Evolutionary conservation across 2,113 vertebrate genomes (phyloP).

Genomic region (Sturnira hondurensis): DNA sequence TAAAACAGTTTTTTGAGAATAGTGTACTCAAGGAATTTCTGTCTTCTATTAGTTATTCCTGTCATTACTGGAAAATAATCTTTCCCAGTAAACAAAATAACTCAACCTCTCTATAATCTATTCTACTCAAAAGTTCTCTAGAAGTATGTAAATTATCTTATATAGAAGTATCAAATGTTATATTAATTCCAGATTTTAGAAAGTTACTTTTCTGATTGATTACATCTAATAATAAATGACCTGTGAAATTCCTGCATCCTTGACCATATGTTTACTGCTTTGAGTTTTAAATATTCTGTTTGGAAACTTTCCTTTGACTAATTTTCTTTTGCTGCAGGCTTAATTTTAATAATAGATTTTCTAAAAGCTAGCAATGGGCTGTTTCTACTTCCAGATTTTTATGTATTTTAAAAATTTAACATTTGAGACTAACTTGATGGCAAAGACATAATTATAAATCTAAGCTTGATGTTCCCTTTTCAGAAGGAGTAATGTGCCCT

Average conservation of each 20-base stretch:
- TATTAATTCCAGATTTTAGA: neutral
- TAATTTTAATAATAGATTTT: slow-evolving; percentile 67
- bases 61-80: neutral
- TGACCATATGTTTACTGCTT: neutral
- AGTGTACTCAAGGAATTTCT: neutral
- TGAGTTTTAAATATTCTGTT: slow-evolving; percentile 26
- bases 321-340: slow-evolving; percentile 43
- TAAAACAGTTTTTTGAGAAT: neutral
- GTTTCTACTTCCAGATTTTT: slow-evolving; percentile 44
- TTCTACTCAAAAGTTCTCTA: neutral
- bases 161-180: neutral
- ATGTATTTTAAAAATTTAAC: slow-evolving; percentile 32
- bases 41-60: neutral
- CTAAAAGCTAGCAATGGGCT: slow-evolving; percentile 4
- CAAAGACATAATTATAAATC: slow-evolving; percentile 41
- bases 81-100: neutral
- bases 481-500: neutral
- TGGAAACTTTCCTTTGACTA: slow-evolving; percentile 66
- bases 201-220: neutral
- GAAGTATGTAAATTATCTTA: neutral
- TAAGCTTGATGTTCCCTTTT: neutral
- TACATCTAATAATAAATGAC: neutral
- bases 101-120: neutral
- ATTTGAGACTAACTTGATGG: slow-evolving; percentile 15
- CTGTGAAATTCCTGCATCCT: neutral